Evolutionary conservation across 2,888 invertebrate genomes (phyloP), one percentile per base, ranked within the genome.

Genomic region (Stenodema calcarata): DNA sequence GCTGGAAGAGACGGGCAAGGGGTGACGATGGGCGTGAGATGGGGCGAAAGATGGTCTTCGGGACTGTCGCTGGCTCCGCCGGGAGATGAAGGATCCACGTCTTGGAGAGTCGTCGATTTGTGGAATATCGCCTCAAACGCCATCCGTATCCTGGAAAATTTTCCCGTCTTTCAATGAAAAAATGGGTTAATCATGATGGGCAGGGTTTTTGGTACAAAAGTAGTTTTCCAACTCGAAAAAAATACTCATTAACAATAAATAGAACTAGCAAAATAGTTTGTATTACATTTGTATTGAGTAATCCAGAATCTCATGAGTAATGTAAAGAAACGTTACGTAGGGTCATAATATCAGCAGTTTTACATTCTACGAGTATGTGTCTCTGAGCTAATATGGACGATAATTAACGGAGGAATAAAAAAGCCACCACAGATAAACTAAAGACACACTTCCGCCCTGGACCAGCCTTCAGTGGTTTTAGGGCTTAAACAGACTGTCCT

Each of bases 41-140:
- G 89, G 89, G 62, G 91, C 62, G 62, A 62, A 0, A 62, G 27
- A 23, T 62, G 62, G 88, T 88, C 87, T 16, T 86, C 82, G 3
- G 88, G 88, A 41, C 89, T 86, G 27, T 89, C 88, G 6, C 93
- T 91, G 89, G 93, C 93, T 0, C 92, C 92, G 1, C 75, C 84
- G 4, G 84, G 84, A 2, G 84, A 73, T 89, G 95, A 94, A 1
- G 94, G 94, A 89, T 94, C 93, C 0, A 97, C 97, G 91, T 97
- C 97, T 90, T 96, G 96, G 11, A 97, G 92, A 18, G 96, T 94
- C 0, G 96, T 94, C 0, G 97, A 96, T 89, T 97, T 96, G 90
- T 96, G 95, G 91, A 97, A 97, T 89, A 98, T 97, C 0, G 96
- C 96, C 90, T 97, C 97, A 91, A 98, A 97, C 0, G 97, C 97